Evolutionary conservation across 2,888 invertebrate species (phyloP), one percentile per base, ranked within the genome.

Genomic region (Parnassius smintheus): DNA sequence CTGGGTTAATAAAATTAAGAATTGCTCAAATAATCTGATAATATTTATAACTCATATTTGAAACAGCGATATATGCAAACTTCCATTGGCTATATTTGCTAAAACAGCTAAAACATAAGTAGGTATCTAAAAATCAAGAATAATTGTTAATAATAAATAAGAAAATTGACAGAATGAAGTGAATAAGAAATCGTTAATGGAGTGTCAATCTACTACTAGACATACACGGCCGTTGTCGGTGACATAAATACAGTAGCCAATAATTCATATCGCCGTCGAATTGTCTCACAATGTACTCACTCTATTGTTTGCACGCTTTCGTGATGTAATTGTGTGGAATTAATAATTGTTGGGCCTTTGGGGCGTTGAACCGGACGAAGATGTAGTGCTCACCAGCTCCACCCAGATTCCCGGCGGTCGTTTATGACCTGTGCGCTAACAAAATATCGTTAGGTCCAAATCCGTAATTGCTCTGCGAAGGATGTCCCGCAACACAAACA

Each of bases 221-320:
- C 35, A 35, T 35, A 35, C 18, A 18, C 35, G 35, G 35, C 35
- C 35, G 35, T 22, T n/a, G 64, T 44, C 22, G 56, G 35, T 61
- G 63, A 55, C 48, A 46, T 9, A 61, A 62, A 56, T 59, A 18
- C 59, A 53, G 56, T 25, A 45, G 58, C 56, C 57, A 57, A 62
- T 57, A 57, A 52, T 59, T 59, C 44, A 48, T 55, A 58, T 59
- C 58, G 61, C 25, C 54, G 57, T 59, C 35, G 58, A 61, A 61
- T 71, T 66, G 70, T 72, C 67, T 63, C 68, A 69, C 68, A 70
- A 64, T 71, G 70, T 68, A 64, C 53, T 61, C 61, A 68, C 65
- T 63, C 72, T 70, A 77, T 77, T 78, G 77, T 78, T 76, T 71
- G 71, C 69, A 67, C 70, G 68, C 68, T 68, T 74, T 74, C 72